Percentiles rank a stretch among this genome's conserved stretches.
phyloP scores from a whole-genome alignment of 2,888 invertebrate species.

The Balanococcus diminutus region DNA sequence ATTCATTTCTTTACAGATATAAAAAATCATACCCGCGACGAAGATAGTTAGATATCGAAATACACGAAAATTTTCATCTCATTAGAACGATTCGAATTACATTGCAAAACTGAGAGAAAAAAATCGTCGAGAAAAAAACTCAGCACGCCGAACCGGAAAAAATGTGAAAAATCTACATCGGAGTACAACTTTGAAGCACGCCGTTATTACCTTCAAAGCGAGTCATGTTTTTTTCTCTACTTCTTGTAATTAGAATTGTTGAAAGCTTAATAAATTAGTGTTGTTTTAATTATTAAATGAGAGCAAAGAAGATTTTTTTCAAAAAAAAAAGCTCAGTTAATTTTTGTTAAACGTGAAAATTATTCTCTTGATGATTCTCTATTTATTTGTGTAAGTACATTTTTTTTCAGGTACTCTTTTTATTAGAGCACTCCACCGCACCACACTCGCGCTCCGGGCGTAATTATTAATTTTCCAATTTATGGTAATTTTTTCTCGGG shows the following conservation, averaged over 20 bases:
- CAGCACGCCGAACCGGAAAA: background rate
- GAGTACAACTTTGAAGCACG: conserved; percentile 21
- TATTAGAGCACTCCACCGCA: too few relatives aligned
- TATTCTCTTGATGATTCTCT: conserved; percentile 22
- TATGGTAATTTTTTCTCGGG: background rate
- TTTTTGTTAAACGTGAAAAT: conserved; percentile 11
- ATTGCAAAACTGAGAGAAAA: background rate
- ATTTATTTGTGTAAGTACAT: background rate
- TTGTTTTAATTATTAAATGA: conserved; percentile 34
- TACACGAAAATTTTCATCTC: background rate
- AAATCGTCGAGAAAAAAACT: background rate
- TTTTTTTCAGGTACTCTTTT: background rate
- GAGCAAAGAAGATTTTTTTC: conserved; percentile 18
- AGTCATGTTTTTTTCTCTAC: conserved; percentile 3
- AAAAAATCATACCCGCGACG: background rate
- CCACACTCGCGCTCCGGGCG: background rate
- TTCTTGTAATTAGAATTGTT: conserved; percentile 29
- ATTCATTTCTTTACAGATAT: background rate
- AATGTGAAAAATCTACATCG: background rate
- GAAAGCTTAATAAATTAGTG: conserved; percentile 37
- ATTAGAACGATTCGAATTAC: background rate
- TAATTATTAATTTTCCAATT: conserved; percentile 4
- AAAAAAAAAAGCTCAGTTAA: conserved; percentile 20
- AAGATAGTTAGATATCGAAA: too few relatives aligned
- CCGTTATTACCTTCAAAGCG: conserved; percentile 21